These are phyloP conservation scores for Falco biarmicus DNA, from an alignment of 2,797 vertebrate species.

Conservation along the genomic window DNA sequence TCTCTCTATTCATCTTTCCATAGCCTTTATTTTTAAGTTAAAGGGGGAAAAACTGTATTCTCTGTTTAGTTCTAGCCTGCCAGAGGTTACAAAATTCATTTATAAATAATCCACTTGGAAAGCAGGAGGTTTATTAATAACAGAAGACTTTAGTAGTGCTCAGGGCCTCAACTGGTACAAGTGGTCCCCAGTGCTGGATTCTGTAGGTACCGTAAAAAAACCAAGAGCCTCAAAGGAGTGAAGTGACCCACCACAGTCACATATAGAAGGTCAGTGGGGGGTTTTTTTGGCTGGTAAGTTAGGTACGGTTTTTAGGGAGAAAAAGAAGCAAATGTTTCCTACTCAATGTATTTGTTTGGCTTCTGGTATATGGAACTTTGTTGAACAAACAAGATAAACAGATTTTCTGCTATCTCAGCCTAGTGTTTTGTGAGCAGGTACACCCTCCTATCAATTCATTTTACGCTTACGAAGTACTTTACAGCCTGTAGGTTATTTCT, in stretches of 20 bases:
- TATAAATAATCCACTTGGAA: constrained; percentile 44
- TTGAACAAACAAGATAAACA: background rate
- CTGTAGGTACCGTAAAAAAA: background rate
- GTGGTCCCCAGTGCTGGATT: background rate
- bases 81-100: constrained; percentile 36
- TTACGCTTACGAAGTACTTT: background rate
- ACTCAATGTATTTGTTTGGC: background rate
- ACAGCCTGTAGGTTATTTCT: background rate
- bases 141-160: background rate
- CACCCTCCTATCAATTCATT: background rate
- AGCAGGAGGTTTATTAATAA: constrained; percentile 39
- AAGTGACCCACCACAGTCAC: background rate
- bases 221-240: background rate
- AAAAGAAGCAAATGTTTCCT: background rate
- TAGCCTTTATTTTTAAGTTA: constrained; percentile 24
- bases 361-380: background rate
- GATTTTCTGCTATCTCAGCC: background rate
- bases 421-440: background rate
- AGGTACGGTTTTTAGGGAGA: background rate
- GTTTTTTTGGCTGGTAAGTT: background rate
- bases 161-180: background rate
- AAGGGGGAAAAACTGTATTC: background rate
- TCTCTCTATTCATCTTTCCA: constrained; percentile 11
- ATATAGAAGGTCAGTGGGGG: background rate
- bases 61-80: background rate